Conservation (phyloP, 2,888 invertebrate genomes). For the Drosophila nr. perissopoda region DNA sequence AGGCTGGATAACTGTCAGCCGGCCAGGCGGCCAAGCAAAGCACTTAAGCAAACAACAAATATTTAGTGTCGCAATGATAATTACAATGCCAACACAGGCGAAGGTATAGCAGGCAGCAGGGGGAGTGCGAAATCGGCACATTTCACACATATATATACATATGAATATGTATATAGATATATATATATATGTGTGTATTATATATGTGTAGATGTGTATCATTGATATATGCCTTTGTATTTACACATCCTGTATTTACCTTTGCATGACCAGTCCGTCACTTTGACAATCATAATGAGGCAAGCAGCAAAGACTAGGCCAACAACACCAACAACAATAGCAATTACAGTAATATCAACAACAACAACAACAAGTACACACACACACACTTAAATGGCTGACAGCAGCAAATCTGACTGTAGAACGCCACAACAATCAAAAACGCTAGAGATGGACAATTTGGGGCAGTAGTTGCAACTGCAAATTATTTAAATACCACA, state of each 20-base stretch:
- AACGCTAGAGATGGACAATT: constrained; percentile 60
- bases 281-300: constrained; percentile 80
- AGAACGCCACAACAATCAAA: constrained; percentile 52
- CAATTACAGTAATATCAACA: not conserved
- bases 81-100: constrained; percentile 69
- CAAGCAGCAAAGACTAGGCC: constrained; percentile 53
- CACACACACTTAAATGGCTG: constrained; percentile 63
- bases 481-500: not conserved
- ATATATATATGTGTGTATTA: not conserved
- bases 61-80: constrained; percentile 79
- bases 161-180: not conserved
- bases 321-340: constrained; percentile 14
- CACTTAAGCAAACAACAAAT: constrained; percentile 80
- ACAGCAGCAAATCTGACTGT: constrained; percentile 76
- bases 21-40: constrained; percentile 39
- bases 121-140: not conserved
- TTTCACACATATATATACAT: constrained; percentile 38
- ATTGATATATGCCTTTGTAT: constrained; percentile 66
- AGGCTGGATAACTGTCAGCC: constrained; percentile 4
- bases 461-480: not conserved
- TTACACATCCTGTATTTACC: constrained; percentile 79
- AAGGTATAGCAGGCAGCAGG: not conserved
- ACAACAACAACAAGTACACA: constrained; percentile 7
- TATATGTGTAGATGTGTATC: constrained; percentile 19
- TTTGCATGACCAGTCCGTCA: constrained; percentile 80